Percentiles rank a stretch among this genome's conserved stretches.
phyloP scores from a whole-genome alignment of 2,113 vertebrate genomes.

The Scytalopus superciliaris region DNA sequence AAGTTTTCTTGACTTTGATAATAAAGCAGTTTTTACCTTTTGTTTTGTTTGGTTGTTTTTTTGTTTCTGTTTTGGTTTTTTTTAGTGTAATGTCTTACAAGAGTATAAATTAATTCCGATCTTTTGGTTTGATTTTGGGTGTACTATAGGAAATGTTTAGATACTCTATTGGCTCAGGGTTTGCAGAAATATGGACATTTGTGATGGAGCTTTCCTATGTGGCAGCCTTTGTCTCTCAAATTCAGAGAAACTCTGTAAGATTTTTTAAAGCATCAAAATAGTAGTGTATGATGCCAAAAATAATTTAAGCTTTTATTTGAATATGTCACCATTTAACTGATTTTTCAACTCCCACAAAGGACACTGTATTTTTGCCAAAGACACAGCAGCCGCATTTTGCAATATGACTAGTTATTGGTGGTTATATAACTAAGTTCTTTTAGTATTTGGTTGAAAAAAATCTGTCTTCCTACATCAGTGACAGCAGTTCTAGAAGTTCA shows the following conservation, averaged over 20 bases:
- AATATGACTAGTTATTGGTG: not conserved
- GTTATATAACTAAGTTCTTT: not conserved
- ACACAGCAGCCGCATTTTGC: not conserved
- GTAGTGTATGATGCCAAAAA: not conserved
- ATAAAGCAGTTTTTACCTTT: not conserved
- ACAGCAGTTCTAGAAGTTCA: not conserved
- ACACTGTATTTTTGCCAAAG: not conserved
- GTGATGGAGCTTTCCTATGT: not conserved
- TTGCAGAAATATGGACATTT: not conserved
- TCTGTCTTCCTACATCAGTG: not conserved
- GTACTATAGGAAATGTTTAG: not conserved
- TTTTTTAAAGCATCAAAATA: not conserved
- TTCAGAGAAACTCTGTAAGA: not conserved
- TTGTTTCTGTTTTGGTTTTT: no score
- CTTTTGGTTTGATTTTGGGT: not conserved
- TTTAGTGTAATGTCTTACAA: not conserved
- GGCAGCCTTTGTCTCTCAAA: not conserved
- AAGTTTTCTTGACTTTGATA: not conserved
- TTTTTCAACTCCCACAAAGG: not conserved
- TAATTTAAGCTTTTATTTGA: not conserved
- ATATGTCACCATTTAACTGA: not conserved
- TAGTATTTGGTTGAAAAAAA: not conserved
- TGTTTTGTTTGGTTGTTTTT: not conserved
- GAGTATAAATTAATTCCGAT: not conserved
- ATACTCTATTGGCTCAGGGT: accelerated